Evolutionary conservation across 2,797 vertebrate species (phyloP).

Genomic region (Melanotaenia maccullochi): DNA sequence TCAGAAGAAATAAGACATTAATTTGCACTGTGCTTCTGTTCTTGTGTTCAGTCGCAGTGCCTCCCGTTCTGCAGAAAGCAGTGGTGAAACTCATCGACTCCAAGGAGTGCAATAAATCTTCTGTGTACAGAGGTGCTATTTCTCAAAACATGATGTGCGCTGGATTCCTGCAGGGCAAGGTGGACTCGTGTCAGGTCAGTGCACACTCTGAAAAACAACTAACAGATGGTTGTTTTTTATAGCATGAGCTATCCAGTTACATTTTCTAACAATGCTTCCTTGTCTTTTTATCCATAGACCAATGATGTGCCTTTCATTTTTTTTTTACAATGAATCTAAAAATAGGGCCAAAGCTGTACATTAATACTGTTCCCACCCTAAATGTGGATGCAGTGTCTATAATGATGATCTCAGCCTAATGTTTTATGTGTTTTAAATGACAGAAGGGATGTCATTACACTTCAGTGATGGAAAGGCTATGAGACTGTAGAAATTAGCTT

Average conservation of each 20-base stretch:
- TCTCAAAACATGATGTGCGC: conserved; percentile 94
- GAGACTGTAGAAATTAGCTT: not conserved
- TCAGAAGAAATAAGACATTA: not conserved
- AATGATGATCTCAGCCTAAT: not conserved
- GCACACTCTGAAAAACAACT: not conserved
- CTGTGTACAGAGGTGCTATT: conserved; percentile 89
- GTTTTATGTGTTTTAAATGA: not conserved
- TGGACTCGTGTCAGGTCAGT: conserved; percentile 95
- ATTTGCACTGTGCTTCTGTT: conserved; percentile 8
- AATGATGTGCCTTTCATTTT: not conserved
- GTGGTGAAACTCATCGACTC: conserved; percentile 92
- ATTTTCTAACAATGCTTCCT: conserved; percentile 2
- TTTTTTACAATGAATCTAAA: not conserved
- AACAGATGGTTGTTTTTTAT: conserved; percentile 9
- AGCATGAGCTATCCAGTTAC: conserved; percentile 38
- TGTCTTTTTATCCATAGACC: conserved; percentile 17
- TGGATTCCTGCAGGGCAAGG: conserved; percentile 91
- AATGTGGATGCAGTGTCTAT: not conserved
- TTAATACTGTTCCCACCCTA: not conserved
- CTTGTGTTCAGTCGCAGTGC: conserved; percentile 78
- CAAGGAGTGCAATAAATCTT: conserved; percentile 86
- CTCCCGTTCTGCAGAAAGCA: conserved; percentile 88
- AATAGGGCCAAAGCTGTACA: not conserved
- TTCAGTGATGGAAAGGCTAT: not conserved
- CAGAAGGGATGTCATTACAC: not conserved